Percentiles rank a stretch among this genome's conserved stretches.
phyloP scores from a whole-genome alignment of 2,113 vertebrate genomes.

The Entelurus aequoreus region DNA sequence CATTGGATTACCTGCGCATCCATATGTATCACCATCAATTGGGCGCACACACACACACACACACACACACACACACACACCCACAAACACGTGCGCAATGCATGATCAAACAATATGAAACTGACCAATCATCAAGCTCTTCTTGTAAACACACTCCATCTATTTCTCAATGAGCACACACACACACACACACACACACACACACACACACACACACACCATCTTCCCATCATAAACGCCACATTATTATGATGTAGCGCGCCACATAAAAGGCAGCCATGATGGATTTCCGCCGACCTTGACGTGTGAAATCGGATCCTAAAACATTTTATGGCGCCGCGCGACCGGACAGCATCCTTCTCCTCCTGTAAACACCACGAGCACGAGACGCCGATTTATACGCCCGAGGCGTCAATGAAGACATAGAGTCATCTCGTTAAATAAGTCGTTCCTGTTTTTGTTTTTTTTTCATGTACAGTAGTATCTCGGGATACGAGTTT shows the following conservation, averaged over 20 bases:
- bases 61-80: constrained; percentile 1
- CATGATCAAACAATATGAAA: constrained; percentile 16
- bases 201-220: background rate
- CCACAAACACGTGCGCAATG: background rate
- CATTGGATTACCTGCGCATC: constrained; percentile 61
- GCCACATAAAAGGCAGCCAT: constrained; percentile 39
- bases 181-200: constrained; percentile 14
- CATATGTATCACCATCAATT: constrained; percentile 21
- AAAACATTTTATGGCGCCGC: constrained; percentile 41
- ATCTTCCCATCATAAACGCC: constrained; percentile 49
- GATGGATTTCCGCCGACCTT: constrained; percentile 45
- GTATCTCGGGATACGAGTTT: too few species aligned
- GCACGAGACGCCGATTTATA: constrained; percentile 33
- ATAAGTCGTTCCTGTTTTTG: constrained; percentile 21
- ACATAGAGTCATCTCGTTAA: constrained; percentile 31
- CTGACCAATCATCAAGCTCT: constrained; percentile 5
- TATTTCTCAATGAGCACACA: background rate
- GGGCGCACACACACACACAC: constrained; percentile 23
- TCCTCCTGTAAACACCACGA: constrained; percentile 44
- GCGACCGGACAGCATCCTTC: constrained; percentile 31
- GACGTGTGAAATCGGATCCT: constrained; percentile 44
- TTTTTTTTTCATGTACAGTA: too few species aligned
- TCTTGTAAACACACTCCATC: constrained; percentile 1
- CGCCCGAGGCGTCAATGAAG: constrained; percentile 39
- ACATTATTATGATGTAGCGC: constrained; percentile 56